A percentile compares a stretch with the other conserved stretches of the same genome.
Conservation (phyloP, 2,888 invertebrate species). For the Polia nebulosa region DNA sequence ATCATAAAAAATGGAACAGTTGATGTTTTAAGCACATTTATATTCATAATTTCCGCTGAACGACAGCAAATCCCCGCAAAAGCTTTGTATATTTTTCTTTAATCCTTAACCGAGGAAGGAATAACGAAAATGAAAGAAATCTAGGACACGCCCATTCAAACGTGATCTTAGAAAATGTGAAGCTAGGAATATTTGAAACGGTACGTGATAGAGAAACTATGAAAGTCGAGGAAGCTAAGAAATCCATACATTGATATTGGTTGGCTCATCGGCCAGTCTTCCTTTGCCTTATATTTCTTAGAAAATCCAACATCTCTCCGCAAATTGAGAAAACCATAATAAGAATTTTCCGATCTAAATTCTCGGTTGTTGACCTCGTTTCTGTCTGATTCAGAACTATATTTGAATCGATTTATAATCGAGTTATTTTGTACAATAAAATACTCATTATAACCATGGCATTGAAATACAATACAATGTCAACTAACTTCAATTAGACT, state of each 20-base stretch:
- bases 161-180: slow-evolving; percentile 47
- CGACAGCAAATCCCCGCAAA: background rate
- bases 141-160: slow-evolving; percentile 32
- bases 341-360: slow-evolving; percentile 17
- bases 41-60: background rate
- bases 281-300: slow-evolving; percentile 1
- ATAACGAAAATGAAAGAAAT: slow-evolving; percentile 27
- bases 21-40: background rate
- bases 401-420: slow-evolving; percentile 1
- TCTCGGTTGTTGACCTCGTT: slow-evolving; percentile 1
- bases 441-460: background rate
- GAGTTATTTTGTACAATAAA: background rate
- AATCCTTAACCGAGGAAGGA: background rate
- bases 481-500: background rate
- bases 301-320: slow-evolving; percentile 21
- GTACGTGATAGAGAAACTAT: slow-evolving; percentile 44
- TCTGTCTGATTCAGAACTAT: background rate
- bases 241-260: slow-evolving; percentile 33
- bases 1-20: background rate
- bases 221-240: slow-evolving; percentile 21
- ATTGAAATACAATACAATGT: slow-evolving; percentile 13
- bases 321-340: slow-evolving; percentile 12
- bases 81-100: background rate
- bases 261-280: background rate
- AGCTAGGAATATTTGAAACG: slow-evolving; percentile 33